phyloP scores from a whole-genome alignment of 2,888 invertebrate genomes.

The Ecliptopera silaceata region DNA sequence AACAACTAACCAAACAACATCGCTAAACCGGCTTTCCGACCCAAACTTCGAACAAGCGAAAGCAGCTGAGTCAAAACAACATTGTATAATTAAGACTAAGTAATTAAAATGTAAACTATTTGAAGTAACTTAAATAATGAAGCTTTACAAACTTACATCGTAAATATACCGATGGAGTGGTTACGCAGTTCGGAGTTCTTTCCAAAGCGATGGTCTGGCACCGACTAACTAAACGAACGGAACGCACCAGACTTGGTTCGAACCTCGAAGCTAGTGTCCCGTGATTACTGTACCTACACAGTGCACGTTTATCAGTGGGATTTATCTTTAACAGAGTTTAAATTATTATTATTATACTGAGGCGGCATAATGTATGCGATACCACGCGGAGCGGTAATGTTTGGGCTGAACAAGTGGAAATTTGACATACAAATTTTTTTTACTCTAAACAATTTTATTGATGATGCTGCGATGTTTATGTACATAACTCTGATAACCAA shows the following conservation, averaged over 20 bases:
- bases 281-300: constrained; percentile 16
- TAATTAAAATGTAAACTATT: too few relatives aligned
- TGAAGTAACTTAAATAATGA: background rate
- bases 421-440: too few relatives aligned
- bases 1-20: constrained; percentile 3
- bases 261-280: background rate
- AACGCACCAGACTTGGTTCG: background rate
- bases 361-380: too few relatives aligned
- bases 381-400: too few relatives aligned
- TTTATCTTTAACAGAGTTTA: background rate
- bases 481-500: too few relatives aligned
- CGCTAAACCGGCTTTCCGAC: constrained; percentile 8
- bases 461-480: too few relatives aligned
- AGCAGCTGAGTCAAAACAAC: background rate
- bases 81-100: background rate
- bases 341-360: too few relatives aligned
- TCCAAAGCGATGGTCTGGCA: constrained; percentile 10
- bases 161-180: background rate
- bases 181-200: background rate
- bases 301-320: constrained; percentile 22
- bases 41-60: background rate
- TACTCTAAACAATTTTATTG: too few relatives aligned
- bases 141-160: constrained; percentile 7
- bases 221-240: constrained; percentile 22
- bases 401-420: too few relatives aligned